Conservation (phyloP, 2,888 invertebrate genomes). For the Eristalinus aeneus region DNA sequence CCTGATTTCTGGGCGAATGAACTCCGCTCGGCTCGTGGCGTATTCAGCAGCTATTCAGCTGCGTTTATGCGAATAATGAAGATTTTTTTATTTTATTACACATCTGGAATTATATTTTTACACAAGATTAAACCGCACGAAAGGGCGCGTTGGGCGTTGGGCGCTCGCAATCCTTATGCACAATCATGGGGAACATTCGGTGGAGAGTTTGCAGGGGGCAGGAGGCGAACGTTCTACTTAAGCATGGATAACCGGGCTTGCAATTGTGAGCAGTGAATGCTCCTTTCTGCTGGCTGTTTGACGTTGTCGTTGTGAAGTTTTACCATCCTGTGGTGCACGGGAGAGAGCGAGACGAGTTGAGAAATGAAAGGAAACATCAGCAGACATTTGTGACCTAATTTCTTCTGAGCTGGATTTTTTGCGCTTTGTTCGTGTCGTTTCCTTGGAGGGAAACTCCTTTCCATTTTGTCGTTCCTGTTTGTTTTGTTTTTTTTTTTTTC, state of each 20-base stretch:
- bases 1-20: neutral
- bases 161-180: neutral
- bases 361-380: conserved; percentile 61
- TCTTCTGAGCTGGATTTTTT: neutral
- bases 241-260: conserved; percentile 30
- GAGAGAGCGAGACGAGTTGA: conserved; percentile 2
- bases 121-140: conserved; percentile 9
- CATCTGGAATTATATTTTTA: conserved; percentile 42
- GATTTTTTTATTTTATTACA: conserved; percentile 9
- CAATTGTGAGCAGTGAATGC: neutral
- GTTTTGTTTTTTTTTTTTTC: too few species aligned
- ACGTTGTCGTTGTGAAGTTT: neutral
- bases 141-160: too few species aligned
- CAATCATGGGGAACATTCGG: neutral
- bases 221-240: conserved; percentile 41
- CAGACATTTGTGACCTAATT: conserved; percentile 64
- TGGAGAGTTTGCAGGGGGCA: too few species aligned
- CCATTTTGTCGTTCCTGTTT: neutral
- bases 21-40: neutral
- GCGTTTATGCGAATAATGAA: neutral
- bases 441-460: neutral
- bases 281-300: neutral
- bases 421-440: neutral
- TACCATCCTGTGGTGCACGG: neutral
- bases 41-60: conserved; percentile 13